Evolutionary conservation across 2,113 vertebrate genomes (phyloP), one percentile per base, ranked within the genome.

Genomic region (Myrmecophaga tridactyla): DNA sequence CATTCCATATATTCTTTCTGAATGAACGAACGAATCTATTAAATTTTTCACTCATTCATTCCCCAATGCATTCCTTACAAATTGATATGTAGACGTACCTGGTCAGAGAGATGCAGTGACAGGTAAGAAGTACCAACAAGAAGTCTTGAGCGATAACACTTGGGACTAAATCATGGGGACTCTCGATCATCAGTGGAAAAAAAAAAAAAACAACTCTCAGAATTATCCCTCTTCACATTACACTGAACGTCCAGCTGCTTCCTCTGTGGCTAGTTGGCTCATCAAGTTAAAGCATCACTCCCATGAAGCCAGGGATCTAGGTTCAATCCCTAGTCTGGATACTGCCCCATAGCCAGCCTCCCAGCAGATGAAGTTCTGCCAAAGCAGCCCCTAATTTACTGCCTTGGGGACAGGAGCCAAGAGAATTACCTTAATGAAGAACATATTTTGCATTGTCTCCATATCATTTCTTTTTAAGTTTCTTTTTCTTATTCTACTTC

Each of bases 401-500:
- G 36, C 56, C 8, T 20, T 4, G 13, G 5, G 2, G 17, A 90
- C 2, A 78, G 29, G 86, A 1, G 48, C 80, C 0, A 0, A 0
- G 14, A 94, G 7, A 48, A 21, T 80, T 8, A 75, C 41, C 51
- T 89, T 56, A 56, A 67, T 36, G 17, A 90, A 95, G n/a, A 93
- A 75, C 17, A 46, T 29, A 46, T 25, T 83, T 63, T 82, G 31
- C 21, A 90, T 13, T 53, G 43, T 36, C 27, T 84, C 8, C 29
- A 43, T 62, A 46, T 31, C 46, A 51, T 63, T 90, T 85, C 31
- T n/a, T 88, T 92, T 88, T 53, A 46, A 60, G 69, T 58, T 77
- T 82, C 72, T 58, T 96, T 96, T 92, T 70, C 46, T 17, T 53
- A 81, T 82, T 90, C 62, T 43, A 56, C 17, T 90, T 60, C n/a